Evolutionary conservation across 2,113 vertebrate genomes (phyloP).

Genomic region (Rhombomys opimus): DNA sequence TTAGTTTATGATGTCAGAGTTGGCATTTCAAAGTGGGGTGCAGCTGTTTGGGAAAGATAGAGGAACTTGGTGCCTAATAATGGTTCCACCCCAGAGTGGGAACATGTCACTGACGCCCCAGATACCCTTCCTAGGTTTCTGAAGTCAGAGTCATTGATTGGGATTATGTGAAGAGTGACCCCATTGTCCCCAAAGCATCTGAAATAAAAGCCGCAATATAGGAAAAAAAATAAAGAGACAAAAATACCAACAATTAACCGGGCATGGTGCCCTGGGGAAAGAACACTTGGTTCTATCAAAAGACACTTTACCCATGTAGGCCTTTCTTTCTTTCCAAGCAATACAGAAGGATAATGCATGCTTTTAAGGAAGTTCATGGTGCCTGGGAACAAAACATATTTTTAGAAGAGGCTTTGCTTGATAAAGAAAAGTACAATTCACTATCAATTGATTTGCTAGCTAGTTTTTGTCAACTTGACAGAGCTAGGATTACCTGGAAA

Average conservation of each 20-base stretch:
- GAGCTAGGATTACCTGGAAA: not conserved
- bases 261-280: constrained; percentile 18
- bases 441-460: not conserved
- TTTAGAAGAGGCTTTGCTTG: not conserved
- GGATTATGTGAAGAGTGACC: not conserved
- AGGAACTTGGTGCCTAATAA: not conserved
- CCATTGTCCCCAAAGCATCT: constrained; percentile 20
- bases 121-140: not conserved
- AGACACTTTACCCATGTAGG: rapidly evolving
- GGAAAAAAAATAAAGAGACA: not conserved
- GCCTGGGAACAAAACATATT: not conserved
- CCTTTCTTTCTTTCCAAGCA: not conserved
- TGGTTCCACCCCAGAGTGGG: not conserved
- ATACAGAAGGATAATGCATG: not conserved
- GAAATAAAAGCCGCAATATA: constrained; percentile 24
- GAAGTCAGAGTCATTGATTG: not conserved
- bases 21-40: not conserved
- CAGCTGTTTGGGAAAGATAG: not conserved
- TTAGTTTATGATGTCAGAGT: not conserved
- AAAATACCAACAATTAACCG: not conserved
- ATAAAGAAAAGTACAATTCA: not conserved
- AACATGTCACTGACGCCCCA: rapidly evolving
- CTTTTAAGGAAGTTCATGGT: not conserved
- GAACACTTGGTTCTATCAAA: not conserved
- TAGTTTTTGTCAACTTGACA: not conserved